Evolutionary conservation across 1,140 invertebrate species (phyloP).

Genomic region (Zaprionus nigranus): DNA sequence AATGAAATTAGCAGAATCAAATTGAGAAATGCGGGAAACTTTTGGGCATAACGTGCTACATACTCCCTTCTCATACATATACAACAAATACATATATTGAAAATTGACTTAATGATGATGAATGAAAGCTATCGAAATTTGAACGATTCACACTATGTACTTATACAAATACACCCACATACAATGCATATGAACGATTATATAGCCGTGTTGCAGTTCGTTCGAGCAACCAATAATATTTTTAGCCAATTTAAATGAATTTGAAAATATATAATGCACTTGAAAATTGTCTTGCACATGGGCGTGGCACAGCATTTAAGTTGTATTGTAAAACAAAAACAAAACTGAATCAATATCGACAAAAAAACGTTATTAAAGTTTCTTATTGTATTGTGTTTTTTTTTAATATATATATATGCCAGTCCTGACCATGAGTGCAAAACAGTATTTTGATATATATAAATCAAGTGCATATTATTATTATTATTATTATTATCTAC

Average conservation of each 20-base stretch:
- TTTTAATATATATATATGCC: conserved; percentile 21
- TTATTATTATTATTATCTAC: conserved; percentile 32
- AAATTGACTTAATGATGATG: conserved; percentile 17
- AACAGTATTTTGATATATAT: conserved; percentile 65
- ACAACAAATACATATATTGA: conserved; percentile 21
- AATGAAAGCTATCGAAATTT: neutral
- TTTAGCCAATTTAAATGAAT: conserved; percentile 47
- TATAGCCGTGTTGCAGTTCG: conserved; percentile 7
- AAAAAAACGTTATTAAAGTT: neutral
- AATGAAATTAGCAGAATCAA: conserved; percentile 31
- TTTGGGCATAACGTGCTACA: conserved; percentile 22
- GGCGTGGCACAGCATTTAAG: conserved; percentile 49
- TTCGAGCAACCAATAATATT: conserved; percentile 25
- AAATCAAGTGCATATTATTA: conserved; percentile 42
- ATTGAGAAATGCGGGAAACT: neutral
- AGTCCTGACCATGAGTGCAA: conserved; percentile 21
- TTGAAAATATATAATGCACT: conserved; percentile 31
- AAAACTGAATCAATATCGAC: neutral
- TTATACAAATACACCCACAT: conserved; percentile 26
- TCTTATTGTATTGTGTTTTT: neutral
- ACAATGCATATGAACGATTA: conserved; percentile 14
- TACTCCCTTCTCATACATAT: neutral
- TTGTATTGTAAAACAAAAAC: conserved; percentile 23
- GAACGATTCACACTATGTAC: conserved; percentile 34
- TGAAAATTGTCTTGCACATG: conserved; percentile 40